Percentiles rank a stretch among this genome's conserved stretches.
These are phyloP conservation scores for Falco cherrug DNA, from an alignment of 2,797 vertebrate species.

Conservation along the genomic window DNA sequence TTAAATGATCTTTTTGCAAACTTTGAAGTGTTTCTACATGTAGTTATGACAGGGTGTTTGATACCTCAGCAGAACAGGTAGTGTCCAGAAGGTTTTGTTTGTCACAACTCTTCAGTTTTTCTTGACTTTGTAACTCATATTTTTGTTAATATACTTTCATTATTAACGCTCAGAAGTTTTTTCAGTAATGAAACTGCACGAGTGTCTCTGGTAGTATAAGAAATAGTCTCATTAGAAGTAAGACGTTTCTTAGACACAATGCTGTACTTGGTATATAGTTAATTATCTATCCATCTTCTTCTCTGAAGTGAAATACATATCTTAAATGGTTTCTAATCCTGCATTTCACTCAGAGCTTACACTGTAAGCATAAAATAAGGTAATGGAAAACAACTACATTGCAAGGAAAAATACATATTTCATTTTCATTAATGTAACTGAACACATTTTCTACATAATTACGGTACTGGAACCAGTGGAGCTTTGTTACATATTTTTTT, in stretches of 20 bases:
- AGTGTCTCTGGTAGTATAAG: neutral
- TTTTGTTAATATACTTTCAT: neutral
- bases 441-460: neutral
- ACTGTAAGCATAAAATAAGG: neutral
- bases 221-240: neutral
- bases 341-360: neutral
- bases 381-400: neutral
- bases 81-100: neutral
- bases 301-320: neutral
- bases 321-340: neutral
- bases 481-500: neutral
- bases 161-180: neutral
- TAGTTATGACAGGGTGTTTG: neutral
- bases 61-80: neutral
- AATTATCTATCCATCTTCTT: neutral
- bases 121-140: neutral
- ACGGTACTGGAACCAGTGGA: neutral
- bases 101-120: neutral
- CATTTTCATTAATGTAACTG: neutral
- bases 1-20: neutral
- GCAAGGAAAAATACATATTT: neutral
- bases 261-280: neutral
- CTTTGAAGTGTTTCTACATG: neutral
- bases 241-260: neutral
- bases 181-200: neutral